phyloP scores from a whole-genome alignment of 1,140 invertebrate genomes.

The Ostrea denselamellosa region DNA sequence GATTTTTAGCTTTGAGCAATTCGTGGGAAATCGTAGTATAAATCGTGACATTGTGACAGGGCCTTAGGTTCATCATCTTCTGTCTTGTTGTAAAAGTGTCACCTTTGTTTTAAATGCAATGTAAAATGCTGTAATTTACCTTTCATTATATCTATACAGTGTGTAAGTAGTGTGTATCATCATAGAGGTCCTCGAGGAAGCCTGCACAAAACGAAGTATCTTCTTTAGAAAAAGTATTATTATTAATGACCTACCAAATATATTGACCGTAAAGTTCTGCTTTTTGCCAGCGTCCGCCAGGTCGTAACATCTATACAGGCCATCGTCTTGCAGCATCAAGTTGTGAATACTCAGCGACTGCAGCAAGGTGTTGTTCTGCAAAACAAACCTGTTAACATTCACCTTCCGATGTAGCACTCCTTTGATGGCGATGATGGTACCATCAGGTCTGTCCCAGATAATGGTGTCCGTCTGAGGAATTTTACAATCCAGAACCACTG shows the following conservation, averaged over 20 bases:
- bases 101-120: too few species aligned
- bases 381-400: constrained; percentile 52
- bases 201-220: too few species aligned
- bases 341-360: constrained; percentile 57
- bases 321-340: constrained; percentile 58
- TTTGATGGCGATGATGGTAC: constrained; percentile 53
- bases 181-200: too few species aligned
- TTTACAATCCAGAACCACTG: constrained; percentile 46
- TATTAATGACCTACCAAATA: constrained; percentile 57
- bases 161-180: too few species aligned
- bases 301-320: constrained; percentile 57
- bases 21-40: too few species aligned
- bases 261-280: constrained; percentile 56
- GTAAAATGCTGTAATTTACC: too few species aligned
- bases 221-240: background rate
- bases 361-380: constrained; percentile 43
- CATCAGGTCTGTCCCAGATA: constrained; percentile 52
- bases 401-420: constrained; percentile 24
- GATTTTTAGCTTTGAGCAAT: too few species aligned
- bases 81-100: too few species aligned
- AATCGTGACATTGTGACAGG: too few species aligned
- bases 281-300: constrained; percentile 28
- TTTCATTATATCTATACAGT: too few species aligned
- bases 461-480: constrained; percentile 41
- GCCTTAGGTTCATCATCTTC: too few species aligned